Percentiles rank a stretch among this genome's conserved stretches.
These are phyloP conservation scores for Hydrocynus forskahlii DNA, from an alignment of 2,797 vertebrate genomes.

Conservation along the genomic window DNA sequence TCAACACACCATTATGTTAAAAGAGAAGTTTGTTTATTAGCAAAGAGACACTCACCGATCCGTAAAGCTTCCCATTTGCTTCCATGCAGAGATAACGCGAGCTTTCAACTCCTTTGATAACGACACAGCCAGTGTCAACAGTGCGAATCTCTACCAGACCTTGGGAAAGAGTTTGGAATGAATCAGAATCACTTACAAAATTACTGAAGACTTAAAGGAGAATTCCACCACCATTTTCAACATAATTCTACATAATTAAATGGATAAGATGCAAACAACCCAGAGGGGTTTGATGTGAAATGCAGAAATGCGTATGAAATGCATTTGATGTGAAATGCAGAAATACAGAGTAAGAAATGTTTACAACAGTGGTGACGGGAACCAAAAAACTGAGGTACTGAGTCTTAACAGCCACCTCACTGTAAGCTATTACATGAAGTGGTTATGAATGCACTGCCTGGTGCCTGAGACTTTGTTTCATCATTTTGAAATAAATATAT, in stretches of 20 bases:
- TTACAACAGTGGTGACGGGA: no score
- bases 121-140: conserved; percentile 84
- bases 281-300: background rate
- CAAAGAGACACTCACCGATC: conserved; percentile 81
- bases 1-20: background rate
- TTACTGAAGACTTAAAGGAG: no score
- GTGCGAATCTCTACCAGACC: conserved; percentile 91
- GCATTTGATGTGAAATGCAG: no score
- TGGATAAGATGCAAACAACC: no score
- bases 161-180: background rate
- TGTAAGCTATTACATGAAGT: background rate
- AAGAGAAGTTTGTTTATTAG: background rate
- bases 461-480: background rate
- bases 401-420: background rate
- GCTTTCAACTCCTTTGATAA: conserved; percentile 86
- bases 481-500: background rate
- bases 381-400: no score
- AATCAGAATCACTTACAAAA: background rate
- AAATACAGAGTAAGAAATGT: no score
- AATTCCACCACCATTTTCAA: no score
- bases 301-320: no score
- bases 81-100: conserved; percentile 90
- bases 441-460: no score
- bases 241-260: no score
- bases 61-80: conserved; percentile 81